Evolutionary conservation across 2,797 vertebrate genomes (phyloP).

Genomic region (Acanthurus leucopareius): DNA sequence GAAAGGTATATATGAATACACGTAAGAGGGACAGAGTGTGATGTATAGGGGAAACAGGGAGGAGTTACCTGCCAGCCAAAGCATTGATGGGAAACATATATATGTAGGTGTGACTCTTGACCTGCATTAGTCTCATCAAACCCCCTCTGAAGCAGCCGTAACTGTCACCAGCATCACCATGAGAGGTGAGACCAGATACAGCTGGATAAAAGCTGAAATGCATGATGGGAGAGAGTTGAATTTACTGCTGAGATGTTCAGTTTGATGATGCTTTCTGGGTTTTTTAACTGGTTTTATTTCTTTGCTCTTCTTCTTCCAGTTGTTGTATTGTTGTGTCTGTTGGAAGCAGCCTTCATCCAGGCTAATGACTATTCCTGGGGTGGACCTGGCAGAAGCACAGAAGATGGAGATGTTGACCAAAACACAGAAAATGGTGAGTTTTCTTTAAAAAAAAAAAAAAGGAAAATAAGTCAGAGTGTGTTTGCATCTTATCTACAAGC

Average conservation of each 20-base stretch:
- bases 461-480: not conserved
- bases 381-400: rapidly evolving
- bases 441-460: not conserved
- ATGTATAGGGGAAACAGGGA: slow-evolving; percentile 26
- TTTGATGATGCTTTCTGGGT: not conserved
- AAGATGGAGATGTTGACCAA: not conserved
- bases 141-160: slow-evolving; percentile 18
- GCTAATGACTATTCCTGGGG: not conserved
- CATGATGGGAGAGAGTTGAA: not conserved
- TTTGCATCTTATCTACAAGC: not conserved
- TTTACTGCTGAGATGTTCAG: not conserved
- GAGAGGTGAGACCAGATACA: slow-evolving; percentile 71
- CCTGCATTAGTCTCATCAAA: slow-evolving; percentile 8
- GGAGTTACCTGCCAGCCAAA: slow-evolving; percentile 18
- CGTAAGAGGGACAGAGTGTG: not conserved
- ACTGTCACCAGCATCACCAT: slow-evolving; percentile 54
- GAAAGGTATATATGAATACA: not conserved
- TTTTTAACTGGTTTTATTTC: too few species aligned
- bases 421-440: slow-evolving; percentile 58
- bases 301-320: slow-evolving; percentile 46
- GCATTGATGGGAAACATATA: not conserved
- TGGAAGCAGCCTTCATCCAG: slow-evolving; percentile 51
- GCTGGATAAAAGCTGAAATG: too few species aligned
- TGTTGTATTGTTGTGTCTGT: slow-evolving; percentile 67
- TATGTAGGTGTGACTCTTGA: slow-evolving; percentile 40